A percentile compares a stretch with the other conserved stretches of the same genome.
Evolutionary conservation across 2,888 invertebrate genomes (phyloP).

Genomic region (Bombylius major): DNA sequence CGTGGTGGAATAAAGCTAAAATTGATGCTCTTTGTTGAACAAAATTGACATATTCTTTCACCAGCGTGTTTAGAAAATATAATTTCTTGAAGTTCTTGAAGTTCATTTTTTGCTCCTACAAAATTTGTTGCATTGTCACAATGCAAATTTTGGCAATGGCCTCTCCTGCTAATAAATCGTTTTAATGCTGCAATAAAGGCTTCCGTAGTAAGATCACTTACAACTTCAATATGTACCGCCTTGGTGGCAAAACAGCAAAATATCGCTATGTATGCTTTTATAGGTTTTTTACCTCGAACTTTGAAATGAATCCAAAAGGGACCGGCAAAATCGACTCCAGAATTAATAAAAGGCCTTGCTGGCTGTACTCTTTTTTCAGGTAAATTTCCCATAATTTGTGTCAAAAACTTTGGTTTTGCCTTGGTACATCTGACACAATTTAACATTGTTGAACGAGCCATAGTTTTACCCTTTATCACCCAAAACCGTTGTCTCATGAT

Average conservation of each 20-base stretch:
- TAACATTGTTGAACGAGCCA: constrained; percentile 10
- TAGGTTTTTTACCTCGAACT: not conserved
- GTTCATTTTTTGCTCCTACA: not conserved
- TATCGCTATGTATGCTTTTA: constrained; percentile 11
- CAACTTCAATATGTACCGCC: constrained; percentile 13
- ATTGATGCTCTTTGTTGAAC: not conserved
- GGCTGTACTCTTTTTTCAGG: constrained; percentile 4
- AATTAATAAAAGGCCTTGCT: constrained; percentile 6
- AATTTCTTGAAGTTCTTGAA: not conserved
- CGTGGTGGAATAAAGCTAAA: not conserved
- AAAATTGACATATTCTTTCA: not conserved
- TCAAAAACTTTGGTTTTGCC: constrained; percentile 8
- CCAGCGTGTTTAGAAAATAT: not conserved
- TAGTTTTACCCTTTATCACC: constrained; percentile 14
- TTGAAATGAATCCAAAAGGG: constrained; percentile 7
- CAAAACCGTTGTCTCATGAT: constrained; percentile 16
- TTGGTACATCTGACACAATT: constrained; percentile 13
- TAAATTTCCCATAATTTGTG: constrained; percentile 15
- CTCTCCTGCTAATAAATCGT: constrained; percentile 13
- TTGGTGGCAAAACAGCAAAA: constrained; percentile 13
- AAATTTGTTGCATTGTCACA: constrained; percentile 14
- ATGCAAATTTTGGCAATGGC: constrained; percentile 5
- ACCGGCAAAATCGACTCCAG: constrained; percentile 12
- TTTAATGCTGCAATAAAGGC: constrained; percentile 11
- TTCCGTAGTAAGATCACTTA: constrained; percentile 10